A percentile compares a stretch with the other conserved stretches of the same genome.
phyloP scores from a whole-genome alignment of 2,888 invertebrate species.

The Ischnura elegans region DNA sequence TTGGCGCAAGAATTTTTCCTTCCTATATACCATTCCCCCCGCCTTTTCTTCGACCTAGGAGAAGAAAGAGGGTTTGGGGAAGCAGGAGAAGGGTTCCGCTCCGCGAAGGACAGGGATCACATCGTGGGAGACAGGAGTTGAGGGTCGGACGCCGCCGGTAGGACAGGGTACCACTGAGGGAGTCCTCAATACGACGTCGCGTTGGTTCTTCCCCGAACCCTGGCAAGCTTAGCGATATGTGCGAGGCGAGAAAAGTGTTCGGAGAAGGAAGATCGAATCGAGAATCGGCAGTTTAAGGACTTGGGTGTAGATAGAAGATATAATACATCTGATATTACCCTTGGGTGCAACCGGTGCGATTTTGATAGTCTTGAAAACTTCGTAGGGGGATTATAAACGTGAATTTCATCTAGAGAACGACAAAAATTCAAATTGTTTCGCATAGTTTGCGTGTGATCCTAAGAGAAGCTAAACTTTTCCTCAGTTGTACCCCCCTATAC shows the following conservation, averaged over 20 bases:
- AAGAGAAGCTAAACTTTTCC: neutral
- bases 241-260: neutral
- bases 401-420: neutral
- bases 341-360: neutral
- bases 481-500: neutral
- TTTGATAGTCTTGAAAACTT: neutral
- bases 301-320: neutral
- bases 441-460: too few species aligned
- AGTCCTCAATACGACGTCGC: too few species aligned
- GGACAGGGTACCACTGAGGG: neutral
- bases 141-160: neutral
- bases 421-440: neutral
- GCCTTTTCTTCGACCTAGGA: neutral
- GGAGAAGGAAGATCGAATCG: neutral
- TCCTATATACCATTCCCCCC: neutral
- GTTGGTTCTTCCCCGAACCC: neutral
- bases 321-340: too few species aligned
- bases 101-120: neutral
- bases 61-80: neutral
- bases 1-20: conserved; percentile 11
- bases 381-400: neutral
- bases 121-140: neutral
- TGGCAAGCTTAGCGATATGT: neutral
- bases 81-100: neutral
- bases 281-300: neutral